Evolutionary conservation across 2,797 vertebrate species (phyloP), one percentile per base, ranked within the genome.

Genomic region (Lates japonicus): DNA sequence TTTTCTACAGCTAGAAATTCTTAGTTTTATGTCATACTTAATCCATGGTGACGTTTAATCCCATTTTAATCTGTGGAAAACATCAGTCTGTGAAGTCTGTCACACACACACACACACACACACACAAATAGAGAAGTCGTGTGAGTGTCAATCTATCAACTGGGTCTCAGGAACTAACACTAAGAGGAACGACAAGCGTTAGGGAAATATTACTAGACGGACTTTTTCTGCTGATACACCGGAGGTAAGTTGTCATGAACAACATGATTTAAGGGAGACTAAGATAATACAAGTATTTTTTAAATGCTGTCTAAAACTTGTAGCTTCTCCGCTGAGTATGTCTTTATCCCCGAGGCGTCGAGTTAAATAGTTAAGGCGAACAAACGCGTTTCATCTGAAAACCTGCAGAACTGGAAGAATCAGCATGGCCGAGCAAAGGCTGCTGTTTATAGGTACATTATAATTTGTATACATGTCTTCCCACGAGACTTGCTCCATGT

Each of bases 351-450:
- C 8, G 37, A 62, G 41, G 9, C 42, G 25, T 72, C 19, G 49
- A 70, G 29, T 41, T 33, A 7, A 85, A 62, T 33, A 39, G 9
- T 57, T 49, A 1, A 7, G 7, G 2, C 0, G 8, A 49, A 39
- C 1, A 7, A 1, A 10, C 54, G 20, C 1, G 10, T 57, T 61
- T 76, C 20, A 46, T 2, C 37, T 31, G 64, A 70, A 82, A 66
- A 63, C 17, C 37, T 55, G 5, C 71, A 41, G 1, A 58, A 10
- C 39, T 10, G 61, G 62, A 70, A 22, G 74, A 49, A 25, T 31
- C 68, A 83, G 67, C 80, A 93, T 93, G 93, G 64, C 69, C 48
- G 92, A 92, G 57, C 57, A 81, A 7, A 82, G 25, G n/a, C 76
- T 84, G 76, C 52, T 80, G 64, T 77, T 84, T 52, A 74, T 91